Evolutionary conservation across 2,888 invertebrate species (phyloP), one percentile per base, ranked within the genome.

Genomic region (Horisme vitalbata): DNA sequence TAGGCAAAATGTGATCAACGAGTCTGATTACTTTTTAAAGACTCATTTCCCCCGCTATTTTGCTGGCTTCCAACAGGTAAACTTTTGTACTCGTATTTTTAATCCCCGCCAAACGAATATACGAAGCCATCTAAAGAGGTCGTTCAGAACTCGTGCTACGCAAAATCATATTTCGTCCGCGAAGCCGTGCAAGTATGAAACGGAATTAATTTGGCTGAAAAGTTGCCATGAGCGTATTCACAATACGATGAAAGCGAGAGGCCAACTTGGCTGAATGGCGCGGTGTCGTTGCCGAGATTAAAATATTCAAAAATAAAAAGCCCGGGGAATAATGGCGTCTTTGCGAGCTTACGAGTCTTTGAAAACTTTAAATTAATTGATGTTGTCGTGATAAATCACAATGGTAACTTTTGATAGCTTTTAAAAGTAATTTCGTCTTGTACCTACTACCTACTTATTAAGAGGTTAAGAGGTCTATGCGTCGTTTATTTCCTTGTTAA

Each of bases 181-280:
- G 83, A 85, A 80, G 77, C 85, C 84, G 71, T 74, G 71, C 63
- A 78, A 82, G 72, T 77, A 77, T 72, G 66, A 65, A 77, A 77
- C 73, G 75, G 73, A 83, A 83, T 87, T 85, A 87, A 86, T 86
- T 84, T 79, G 79, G 78, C 83, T 82, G 85, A 75, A 84, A 86
- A 83, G 83, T 84, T 82, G 68, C 68, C 61, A 65, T 65, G 67
- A 65, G 65, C 68, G 61, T 61, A 59, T 59, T 60, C 71, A 86
- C 87, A 86, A 88, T 83, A 80, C 78, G 79, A 82, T 85, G 87
- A 84, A 84, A 84, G 82, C 76, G 78, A 82, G 79, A 79, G 79
- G 76, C 72, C 72, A 74, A 78, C 70, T 74, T 70, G 75, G 74
- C 69, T 79, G 83, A 78, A 82, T 83, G 83, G 83, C 79, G 79